Base-by-base conservation (phyloP, 2,888 invertebrate species). In the Selenia dentaria region DNA sequence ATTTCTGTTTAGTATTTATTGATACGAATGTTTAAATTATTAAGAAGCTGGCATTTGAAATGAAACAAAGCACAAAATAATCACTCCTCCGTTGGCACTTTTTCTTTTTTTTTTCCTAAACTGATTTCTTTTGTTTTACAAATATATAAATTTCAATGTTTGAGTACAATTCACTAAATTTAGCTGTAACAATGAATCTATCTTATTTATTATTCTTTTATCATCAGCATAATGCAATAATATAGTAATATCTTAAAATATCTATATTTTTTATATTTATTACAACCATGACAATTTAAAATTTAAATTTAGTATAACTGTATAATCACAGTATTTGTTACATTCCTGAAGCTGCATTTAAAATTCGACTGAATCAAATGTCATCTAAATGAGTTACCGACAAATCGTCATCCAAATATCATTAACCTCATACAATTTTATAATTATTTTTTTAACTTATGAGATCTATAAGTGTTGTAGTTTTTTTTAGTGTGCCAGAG, bases 401-500 rank as follows among this genome's bases (percentile, higher is more conserved):
- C 26, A 20, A 22, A 16, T 11, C 38, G 12, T 52, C 43, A 47
- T 47, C 51, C 51, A 55, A 58, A 58, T 54, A 48, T 41, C 6
- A 37, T n/a, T 28, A 28, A 34, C 39, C 35, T 46, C 34, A 39
- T 39, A 8, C 4, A 26, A 26, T 18, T 22, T 31, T 29, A 25
- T 40, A 10, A 37, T 34, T 33, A 5, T 46, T 50, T 33, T 50
- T 32, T 26, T 33, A 28, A 24, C 6, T 13, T 18, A 26, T 64
- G 60, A 59, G 59, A 52, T 62, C 59, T 57, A n/a, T n/a, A 26
- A 36, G 27, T 9, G 20, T 9, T 22, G 22, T 74, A 73, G 71
- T 78, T 71, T 32, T 68, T 66, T 74, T 81, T 81, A 83, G 80
- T 83, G 76, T 82, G 68, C 72, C 70, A 70, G 63, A 12, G 8